Evolutionary conservation across 64 coral and sea anemone species (phyloP), one percentile per base, ranked within the genome.

Genomic region (Pocillopora verrucosa): DNA sequence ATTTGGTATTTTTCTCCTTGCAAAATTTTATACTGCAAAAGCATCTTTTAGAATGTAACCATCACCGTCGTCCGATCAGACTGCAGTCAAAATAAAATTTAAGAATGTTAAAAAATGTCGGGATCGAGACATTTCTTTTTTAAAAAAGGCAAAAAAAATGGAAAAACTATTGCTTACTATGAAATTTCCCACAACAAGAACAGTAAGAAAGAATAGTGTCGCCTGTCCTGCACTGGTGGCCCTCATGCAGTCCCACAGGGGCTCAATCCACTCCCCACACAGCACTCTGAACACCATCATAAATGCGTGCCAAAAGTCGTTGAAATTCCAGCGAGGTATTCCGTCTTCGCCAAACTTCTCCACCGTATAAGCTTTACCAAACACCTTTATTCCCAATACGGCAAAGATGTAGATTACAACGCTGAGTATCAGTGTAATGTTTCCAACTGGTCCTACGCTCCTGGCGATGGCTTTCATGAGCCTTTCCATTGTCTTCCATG

Each of bases 231-330:
- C 65, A 38, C 80, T 93, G 11, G 91, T 97, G 11, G 93, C 95
- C 61, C 72, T 80, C 95, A 97, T 97, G 58, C 95, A 97, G 36
- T 97, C 91, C 95, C 95, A 97, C 3, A 97, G 89, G 5, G 95
- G 95, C 34, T 97, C 95, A 12, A 97, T 85, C 95, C 95, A 97
- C 74, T 99, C 97, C 6, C 97, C 93, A 60, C 97, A 99, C 65
- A 99, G 34, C 12, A 99, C 89, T 63, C 97, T 88, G 65, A 99
- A 99, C 58, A 99, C 86, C 90, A 99, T 99, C 97, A 99, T 95
- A 34, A 99, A 99, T 0, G 97, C 89, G 19, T 99, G 97, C 74
- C 91, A 75, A 61, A 99, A 99, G 35, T 99, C 97, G 5, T 87
- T 92, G 62, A 99, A 94, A 24, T 99, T 99, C 97, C 97, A 99